Conservation (phyloP, 2,797 vertebrate species). For the Neosilurus mollespiculum region DNA sequence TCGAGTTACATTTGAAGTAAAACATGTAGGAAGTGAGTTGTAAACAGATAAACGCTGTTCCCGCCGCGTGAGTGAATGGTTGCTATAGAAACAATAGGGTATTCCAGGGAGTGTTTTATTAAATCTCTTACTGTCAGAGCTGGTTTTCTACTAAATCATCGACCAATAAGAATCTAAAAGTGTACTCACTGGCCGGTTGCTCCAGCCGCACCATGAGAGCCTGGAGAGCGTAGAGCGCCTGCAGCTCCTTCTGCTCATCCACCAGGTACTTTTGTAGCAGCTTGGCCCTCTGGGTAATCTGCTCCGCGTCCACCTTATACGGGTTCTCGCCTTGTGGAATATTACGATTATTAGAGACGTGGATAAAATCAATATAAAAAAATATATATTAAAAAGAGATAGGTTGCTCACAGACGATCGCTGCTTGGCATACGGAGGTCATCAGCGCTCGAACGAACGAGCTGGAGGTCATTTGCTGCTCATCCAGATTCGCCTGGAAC, state of each 20-base stretch:
- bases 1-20: too few relatives aligned
- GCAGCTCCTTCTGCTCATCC: constrained; percentile 91
- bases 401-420: constrained; percentile 84
- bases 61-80: neutral
- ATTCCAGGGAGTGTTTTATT: neutral
- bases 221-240: constrained; percentile 94
- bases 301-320: constrained; percentile 78
- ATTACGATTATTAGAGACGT: neutral
- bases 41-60: too few relatives aligned
- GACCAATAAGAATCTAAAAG: neutral
- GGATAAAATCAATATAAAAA: neutral
- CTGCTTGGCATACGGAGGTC: constrained; percentile 90
- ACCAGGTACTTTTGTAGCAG: constrained; percentile 89
- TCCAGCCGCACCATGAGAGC: constrained; percentile 96
- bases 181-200: constrained; percentile 93
- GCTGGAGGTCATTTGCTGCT: constrained; percentile 83
- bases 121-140: too few relatives aligned
- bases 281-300: constrained; percentile 82
- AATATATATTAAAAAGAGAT: too few relatives aligned
- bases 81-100: neutral
- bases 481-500: constrained; percentile 85
- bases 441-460: constrained; percentile 87
- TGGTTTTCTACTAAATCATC: too few relatives aligned
- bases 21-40: too few relatives aligned
- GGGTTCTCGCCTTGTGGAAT: constrained; percentile 84